phyloP scores from a whole-genome alignment of 2,113 vertebrate species.

The Clarias macrocephalus region DNA sequence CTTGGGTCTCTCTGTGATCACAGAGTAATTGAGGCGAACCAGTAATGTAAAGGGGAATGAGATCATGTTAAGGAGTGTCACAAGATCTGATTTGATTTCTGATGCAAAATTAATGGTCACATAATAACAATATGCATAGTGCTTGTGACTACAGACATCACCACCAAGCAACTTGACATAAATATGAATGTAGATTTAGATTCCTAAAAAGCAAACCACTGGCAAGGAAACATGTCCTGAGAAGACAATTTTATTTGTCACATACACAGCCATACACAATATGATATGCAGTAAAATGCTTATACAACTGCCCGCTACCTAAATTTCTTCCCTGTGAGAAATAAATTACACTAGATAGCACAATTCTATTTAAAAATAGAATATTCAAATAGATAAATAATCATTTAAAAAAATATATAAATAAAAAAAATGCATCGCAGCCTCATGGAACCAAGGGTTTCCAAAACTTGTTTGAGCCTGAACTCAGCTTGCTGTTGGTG shows the following conservation, averaged over 20 bases:
- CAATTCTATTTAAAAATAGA: too few relatives aligned
- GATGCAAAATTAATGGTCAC: background rate
- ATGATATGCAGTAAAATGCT: too few relatives aligned
- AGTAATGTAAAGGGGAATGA: background rate
- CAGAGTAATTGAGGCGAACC: too few relatives aligned
- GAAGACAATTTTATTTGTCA: background rate
- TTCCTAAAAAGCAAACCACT: background rate
- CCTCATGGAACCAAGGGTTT: background rate
- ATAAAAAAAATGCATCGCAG: too few relatives aligned
- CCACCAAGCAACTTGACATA: background rate
- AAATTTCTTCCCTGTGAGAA: too few relatives aligned
- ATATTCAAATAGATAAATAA: too few relatives aligned
- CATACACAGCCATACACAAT: too few relatives aligned
- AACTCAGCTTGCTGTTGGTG: background rate
- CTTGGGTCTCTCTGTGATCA: background rate
- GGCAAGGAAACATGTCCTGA: background rate
- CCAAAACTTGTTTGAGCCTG: background rate
- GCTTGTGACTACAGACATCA: background rate
- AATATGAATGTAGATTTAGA: background rate
- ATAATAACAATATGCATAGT: background rate
- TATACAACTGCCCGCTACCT: too few relatives aligned
- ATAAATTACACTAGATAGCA: too few relatives aligned
- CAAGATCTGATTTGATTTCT: background rate
- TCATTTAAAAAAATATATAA: too few relatives aligned
- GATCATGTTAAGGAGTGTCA: background rate